A percentile compares a stretch with the other conserved stretches of the same genome.
These are phyloP conservation scores for Lepidonotus clava DNA, from an alignment of 2,888 invertebrate genomes.

Conservation along the genomic window DNA sequence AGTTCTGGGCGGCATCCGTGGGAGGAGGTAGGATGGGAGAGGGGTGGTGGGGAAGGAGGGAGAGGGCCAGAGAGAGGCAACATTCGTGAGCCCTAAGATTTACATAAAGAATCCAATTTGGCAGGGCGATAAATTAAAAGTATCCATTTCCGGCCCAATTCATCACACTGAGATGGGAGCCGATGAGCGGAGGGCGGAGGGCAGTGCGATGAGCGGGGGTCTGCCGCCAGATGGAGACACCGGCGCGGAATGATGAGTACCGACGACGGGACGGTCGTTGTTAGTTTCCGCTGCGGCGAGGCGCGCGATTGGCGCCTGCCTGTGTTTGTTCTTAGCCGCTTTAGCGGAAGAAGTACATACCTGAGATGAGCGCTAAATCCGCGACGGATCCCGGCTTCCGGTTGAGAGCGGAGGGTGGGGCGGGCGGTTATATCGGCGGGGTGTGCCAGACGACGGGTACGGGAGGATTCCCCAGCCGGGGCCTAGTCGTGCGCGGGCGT, in stretches of 20 bases:
- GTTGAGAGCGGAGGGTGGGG: no score
- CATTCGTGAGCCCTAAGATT: conserved; percentile 16
- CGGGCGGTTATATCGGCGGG: not conserved
- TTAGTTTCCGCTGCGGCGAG: no score
- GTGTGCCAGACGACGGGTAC: not conserved
- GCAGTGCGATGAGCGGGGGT: not conserved
- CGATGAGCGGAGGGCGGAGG: not conserved
- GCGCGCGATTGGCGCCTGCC: not conserved
- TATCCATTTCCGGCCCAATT: conserved; percentile 28
- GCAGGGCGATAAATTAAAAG: conserved; percentile 28
- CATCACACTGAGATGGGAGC: not conserved
- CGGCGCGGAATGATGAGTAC: conserved; percentile 1
- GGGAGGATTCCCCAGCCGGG: no score
- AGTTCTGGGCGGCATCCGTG: not conserved
- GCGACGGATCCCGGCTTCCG: not conserved
- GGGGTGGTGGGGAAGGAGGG: no score
- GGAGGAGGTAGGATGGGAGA: no score
- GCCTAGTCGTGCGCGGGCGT: not conserved
- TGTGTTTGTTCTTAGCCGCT: not conserved
- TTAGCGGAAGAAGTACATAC: not conserved
- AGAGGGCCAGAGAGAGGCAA: no score
- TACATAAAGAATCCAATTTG: conserved; percentile 31
- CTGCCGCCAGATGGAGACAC: conserved; percentile 14
- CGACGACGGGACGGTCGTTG: not conserved
- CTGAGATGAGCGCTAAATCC: conserved; percentile 25